Conservation (phyloP, 2,797 vertebrate species). For the Sebastes trivittatus region DNA sequence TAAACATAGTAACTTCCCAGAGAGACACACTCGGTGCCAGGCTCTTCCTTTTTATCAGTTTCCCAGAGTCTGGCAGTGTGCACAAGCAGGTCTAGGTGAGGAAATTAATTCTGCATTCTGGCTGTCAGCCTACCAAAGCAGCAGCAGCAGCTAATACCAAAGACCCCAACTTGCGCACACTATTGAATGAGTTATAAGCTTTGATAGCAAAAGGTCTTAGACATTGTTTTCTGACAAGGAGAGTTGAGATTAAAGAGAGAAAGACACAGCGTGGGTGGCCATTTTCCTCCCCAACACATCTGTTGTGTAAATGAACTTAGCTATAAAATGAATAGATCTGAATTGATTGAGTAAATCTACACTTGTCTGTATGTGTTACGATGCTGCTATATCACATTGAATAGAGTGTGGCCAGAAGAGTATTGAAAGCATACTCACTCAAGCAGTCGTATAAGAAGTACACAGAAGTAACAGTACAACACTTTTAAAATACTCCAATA, state of each 20-base stretch:
- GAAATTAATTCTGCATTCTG: slow-evolving; percentile 56
- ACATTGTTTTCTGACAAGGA: background rate
- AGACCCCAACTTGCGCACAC: slow-evolving; percentile 2
- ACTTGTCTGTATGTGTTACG: background rate
- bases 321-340: background rate
- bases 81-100: slow-evolving; percentile 52
- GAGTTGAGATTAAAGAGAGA: background rate
- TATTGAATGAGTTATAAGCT: slow-evolving; percentile 9
- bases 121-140: slow-evolving; percentile 27
- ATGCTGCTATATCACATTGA: background rate
- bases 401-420: background rate
- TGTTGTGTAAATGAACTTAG: background rate
- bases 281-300: background rate
- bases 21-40: slow-evolving; percentile 34
- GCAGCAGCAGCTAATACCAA: slow-evolving; percentile 22
- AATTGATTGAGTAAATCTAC: background rate
- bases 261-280: background rate
- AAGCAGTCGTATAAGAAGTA: background rate
- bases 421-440: background rate
- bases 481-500: background rate
- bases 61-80: slow-evolving; percentile 41
- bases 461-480: background rate
- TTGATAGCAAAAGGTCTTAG: background rate
- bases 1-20: slow-evolving; percentile 52
- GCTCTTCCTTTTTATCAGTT: slow-evolving; percentile 45